Base-by-base conservation (phyloP, 1,140 invertebrate species). In the Mercenaria mercenaria region DNA sequence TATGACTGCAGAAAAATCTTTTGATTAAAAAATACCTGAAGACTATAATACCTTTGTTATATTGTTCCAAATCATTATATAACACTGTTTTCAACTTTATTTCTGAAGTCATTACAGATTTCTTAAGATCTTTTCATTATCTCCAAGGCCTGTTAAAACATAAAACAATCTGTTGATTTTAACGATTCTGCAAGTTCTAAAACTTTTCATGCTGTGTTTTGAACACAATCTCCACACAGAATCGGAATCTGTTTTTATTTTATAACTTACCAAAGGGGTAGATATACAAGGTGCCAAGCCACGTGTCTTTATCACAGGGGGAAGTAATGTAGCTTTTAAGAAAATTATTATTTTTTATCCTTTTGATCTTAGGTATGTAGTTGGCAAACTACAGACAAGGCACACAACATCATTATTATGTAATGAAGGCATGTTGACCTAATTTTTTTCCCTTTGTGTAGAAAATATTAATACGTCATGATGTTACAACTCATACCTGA, bases 171-270 rank as follows among this genome's bases (percentile, higher is more conserved):
- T 67, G 15, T 72, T 47, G 15, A 47, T 72, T 67, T 67, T 72
- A 41, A 77, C 26, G 47, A 77, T 47, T 77, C 18, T 39, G 29
- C 47, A 50, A 50, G 32, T 52, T 79, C 47, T 79, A 37, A 52
- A 79, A 52, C 76, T 32, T 32, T 41, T 52, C 76, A 26, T 52
- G 47, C 76, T 79, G 76, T 2, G 76, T 26, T 56, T 79, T 52
- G 11, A 52, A 47, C 29, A 15, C 76, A 79, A 79, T 79, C 76
- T 79, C 47, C 20, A 32, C 43, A 18, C 6, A 50, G 29, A 56
- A 79, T 79, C 76, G 18, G 43, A 79, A 50, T 59, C 50, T 56
- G 47, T 56, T 79, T 64, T 76, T 76, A 76, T 76, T 76, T 79
- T 79, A 79, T 79, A 26, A 50, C 76, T 37, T 20, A 34, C 13